Conservation (phyloP, 2,888 invertebrate species). For the Hermaeophaga mercurialis region DNA sequence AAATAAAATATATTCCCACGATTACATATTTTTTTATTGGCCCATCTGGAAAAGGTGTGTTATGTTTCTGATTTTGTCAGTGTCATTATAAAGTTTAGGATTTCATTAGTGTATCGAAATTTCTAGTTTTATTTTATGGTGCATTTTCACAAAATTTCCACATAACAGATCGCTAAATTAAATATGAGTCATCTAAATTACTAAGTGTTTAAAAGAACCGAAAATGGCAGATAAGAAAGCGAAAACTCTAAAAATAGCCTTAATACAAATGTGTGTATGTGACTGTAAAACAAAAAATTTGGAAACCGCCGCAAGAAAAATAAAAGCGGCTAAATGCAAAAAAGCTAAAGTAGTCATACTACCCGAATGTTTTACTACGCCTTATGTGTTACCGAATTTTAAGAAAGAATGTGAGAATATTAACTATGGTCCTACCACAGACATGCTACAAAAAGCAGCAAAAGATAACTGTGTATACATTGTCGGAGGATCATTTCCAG, state of each 20-base stretch:
- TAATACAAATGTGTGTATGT: conserved; percentile 81
- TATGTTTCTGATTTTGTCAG: no score
- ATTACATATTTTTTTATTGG: no score
- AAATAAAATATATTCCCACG: no score
- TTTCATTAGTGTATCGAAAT: no score
- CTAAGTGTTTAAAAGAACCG: no score
- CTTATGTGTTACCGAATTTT: conserved; percentile 87
- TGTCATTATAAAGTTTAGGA: no score
- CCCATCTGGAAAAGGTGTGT: no score
- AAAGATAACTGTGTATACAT: conserved; percentile 76
- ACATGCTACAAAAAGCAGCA: conserved; percentile 74
- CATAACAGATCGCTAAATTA: no score
- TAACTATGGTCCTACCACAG: conserved; percentile 76
- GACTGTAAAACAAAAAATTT: conserved; percentile 78
- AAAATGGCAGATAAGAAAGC: no score
- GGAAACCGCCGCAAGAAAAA: conserved; percentile 70
- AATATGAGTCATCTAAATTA: no score
- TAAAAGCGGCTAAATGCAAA: conserved; percentile 68
- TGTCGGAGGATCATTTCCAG: conserved; percentile 91
- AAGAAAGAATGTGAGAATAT: conserved; percentile 77
- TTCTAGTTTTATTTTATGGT: no score
- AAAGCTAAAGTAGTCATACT: conserved; percentile 69
- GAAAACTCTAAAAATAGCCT: conserved; percentile 62
- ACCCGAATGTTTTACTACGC: conserved; percentile 95
- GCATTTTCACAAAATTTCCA: no score